These are phyloP conservation scores for Terrapene triunguis DNA, from an alignment of 2,113 vertebrate species.

Conservation along the genomic window DNA sequence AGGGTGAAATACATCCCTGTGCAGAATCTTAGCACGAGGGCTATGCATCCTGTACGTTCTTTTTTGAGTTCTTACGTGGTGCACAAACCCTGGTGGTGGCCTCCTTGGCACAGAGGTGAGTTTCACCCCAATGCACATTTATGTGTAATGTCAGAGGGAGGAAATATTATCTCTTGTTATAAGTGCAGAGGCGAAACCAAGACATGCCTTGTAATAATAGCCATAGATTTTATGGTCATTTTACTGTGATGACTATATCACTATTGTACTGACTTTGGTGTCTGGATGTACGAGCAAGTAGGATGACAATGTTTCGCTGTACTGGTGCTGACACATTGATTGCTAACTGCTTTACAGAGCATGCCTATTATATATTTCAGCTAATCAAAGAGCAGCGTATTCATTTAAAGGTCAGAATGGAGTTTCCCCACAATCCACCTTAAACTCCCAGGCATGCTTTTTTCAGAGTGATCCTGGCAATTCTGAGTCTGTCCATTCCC, in stretches of 20 bases:
- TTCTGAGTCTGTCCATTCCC: background rate
- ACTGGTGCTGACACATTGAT: rapidly evolving
- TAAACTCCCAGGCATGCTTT: background rate
- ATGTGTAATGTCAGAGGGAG: background rate
- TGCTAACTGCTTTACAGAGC: background rate
- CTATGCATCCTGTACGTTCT: background rate
- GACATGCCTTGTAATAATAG: background rate
- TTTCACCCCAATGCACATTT: background rate
- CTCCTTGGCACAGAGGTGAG: background rate
- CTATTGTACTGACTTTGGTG: background rate
- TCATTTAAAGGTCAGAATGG: background rate
- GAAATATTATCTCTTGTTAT: background rate
- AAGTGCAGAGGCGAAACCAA: background rate
- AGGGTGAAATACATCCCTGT: background rate
- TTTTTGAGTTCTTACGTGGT: background rate
- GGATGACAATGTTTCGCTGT: background rate
- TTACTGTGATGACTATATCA: rapidly evolving
- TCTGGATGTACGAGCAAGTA: background rate
- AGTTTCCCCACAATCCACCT: background rate
- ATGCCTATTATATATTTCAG: background rate
- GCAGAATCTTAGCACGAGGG: background rate
- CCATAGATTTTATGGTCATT: background rate
- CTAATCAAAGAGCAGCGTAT: background rate
- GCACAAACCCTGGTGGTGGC: background rate
- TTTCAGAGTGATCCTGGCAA: conserved; percentile 34